Evolutionary conservation across 2,888 invertebrate species (phyloP), one percentile per base, ranked within the genome.

Genomic region (Pyrrhia umbra): DNA sequence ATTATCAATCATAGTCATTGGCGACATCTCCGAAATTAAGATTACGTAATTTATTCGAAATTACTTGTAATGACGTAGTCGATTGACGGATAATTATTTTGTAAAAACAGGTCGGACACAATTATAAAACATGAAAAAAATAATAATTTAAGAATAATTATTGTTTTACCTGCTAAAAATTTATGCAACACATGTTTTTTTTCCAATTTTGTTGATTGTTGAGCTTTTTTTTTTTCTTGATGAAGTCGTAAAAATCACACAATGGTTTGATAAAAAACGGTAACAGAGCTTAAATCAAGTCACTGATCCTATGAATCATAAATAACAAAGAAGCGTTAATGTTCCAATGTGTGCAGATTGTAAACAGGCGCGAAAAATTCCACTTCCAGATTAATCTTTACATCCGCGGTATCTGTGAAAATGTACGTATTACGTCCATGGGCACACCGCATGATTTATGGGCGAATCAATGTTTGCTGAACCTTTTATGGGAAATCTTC

Each of bases 381-480:
- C 73, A 70, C 73, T 75, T 79, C 75, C 34, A 80, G 75, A 69
- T 66, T 69, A 66, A 51, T 23, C 56, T 78, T 56, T 75, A 79
- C 46, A 63, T 72, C 78, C 47, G 54, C 42, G 71, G 67, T 63
- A 71, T 59, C 72, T 81, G 81, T 79, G 78, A 85, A 88, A 86
- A 84, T 77, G 72, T 84, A 82, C 76, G 79, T 81, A 86, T 84
- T 86, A 87, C 80, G 79, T 81, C 77, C 70, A 39, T 75, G 67
- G 68, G 82, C 84, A 83, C 59, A 69, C 74, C 15, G 77, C 69
- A 90, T 93, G 93, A 93, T 93, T 93, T 92, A 93, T 93, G 90
- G 82, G 82, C 78, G 79, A 83, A 82, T 83, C 80, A 70, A 76
- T 89, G 88, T 86, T 85, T 86, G 86, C 86, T 86, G 80, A 84